phyloP scores from a whole-genome alignment of 2,888 invertebrate species.

The Nudaria mundana region DNA sequence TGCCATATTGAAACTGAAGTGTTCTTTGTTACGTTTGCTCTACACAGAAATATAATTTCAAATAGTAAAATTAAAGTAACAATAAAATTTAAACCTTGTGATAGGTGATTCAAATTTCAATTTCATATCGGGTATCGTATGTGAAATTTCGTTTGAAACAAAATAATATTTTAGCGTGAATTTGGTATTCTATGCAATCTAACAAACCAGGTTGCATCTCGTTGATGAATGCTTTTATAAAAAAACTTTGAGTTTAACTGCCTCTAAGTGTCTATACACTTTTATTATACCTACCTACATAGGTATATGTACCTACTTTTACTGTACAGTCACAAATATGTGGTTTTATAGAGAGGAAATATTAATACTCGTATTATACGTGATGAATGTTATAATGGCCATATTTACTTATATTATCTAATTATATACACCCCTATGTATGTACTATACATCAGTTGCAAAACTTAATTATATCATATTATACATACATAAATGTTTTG shows the following conservation, averaged over 20 bases:
- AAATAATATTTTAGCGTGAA: constrained; percentile 34
- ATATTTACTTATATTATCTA: too few relatives aligned
- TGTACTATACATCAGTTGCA: too few relatives aligned
- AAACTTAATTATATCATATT: too few relatives aligned
- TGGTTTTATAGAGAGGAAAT: constrained; percentile 13
- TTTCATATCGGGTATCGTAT: constrained; percentile 21
- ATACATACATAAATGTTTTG: too few relatives aligned
- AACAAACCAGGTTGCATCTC: constrained; percentile 47
- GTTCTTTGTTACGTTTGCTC: constrained; percentile 42
- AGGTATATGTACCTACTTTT: too few relatives aligned
- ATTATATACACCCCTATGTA: too few relatives aligned
- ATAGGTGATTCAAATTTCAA: constrained; percentile 19
- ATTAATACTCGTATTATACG: constrained; percentile 5
- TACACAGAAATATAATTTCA: constrained; percentile 35
- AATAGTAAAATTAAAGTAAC: constrained; percentile 23
- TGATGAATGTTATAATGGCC: not conserved
- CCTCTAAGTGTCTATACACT: constrained; percentile 5
- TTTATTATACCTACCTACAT: constrained; percentile 3
- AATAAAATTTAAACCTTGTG: constrained; percentile 33
- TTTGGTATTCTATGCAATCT: constrained; percentile 39
- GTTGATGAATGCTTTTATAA: constrained; percentile 44
- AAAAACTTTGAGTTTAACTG: constrained; percentile 5
- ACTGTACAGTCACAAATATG: too few relatives aligned
- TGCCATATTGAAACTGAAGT: constrained; percentile 70
- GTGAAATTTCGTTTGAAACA: constrained; percentile 20